Percentiles rank a stretch among this genome's conserved stretches.
Evolutionary conservation across 2,888 invertebrate species (phyloP).

Genomic region (Clivina fossor): DNA sequence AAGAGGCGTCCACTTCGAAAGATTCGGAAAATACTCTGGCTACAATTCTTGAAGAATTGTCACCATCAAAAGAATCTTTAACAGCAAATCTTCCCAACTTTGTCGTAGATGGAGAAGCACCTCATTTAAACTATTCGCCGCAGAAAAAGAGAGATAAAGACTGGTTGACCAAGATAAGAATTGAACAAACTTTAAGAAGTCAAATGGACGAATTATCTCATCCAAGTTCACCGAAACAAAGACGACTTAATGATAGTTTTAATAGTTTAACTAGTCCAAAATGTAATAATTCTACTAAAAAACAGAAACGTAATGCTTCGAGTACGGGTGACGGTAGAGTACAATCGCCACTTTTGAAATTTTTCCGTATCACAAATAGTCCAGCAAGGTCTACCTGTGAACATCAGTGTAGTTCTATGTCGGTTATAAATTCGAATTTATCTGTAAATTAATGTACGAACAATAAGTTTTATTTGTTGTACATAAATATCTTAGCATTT

Average conservation of each 20-base stretch:
- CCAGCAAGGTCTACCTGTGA: slow-evolving; percentile 16
- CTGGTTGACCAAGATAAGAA: slow-evolving; percentile 70
- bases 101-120: slow-evolving; percentile 74
- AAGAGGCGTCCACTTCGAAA: slow-evolving; percentile 41
- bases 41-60: slow-evolving; percentile 46
- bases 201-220: slow-evolving; percentile 43
- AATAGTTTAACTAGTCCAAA: slow-evolving; percentile 32
- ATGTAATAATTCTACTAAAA: slow-evolving; percentile 35
- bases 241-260: slow-evolving; percentile 40
- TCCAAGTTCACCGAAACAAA: slow-evolving; percentile 45
- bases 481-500: not conserved
- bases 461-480: not conserved
- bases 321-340: slow-evolving; percentile 4
- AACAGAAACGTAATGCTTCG: slow-evolving; percentile 17
- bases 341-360: slow-evolving; percentile 44
- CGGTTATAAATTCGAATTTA: no score
- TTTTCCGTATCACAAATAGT: slow-evolving; percentile 46
- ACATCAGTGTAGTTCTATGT: slow-evolving; percentile 10
- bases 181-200: slow-evolving; percentile 54
- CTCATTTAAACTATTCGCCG: slow-evolving; percentile 73
- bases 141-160: slow-evolving; percentile 67
- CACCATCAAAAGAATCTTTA: slow-evolving; percentile 7
- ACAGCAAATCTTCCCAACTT: slow-evolving; percentile 76
- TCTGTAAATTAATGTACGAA: not conserved
- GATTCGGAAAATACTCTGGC: slow-evolving; percentile 45